phyloP scores from a whole-genome alignment of 2,888 invertebrate species.

The Cosmopolites sordidus region DNA sequence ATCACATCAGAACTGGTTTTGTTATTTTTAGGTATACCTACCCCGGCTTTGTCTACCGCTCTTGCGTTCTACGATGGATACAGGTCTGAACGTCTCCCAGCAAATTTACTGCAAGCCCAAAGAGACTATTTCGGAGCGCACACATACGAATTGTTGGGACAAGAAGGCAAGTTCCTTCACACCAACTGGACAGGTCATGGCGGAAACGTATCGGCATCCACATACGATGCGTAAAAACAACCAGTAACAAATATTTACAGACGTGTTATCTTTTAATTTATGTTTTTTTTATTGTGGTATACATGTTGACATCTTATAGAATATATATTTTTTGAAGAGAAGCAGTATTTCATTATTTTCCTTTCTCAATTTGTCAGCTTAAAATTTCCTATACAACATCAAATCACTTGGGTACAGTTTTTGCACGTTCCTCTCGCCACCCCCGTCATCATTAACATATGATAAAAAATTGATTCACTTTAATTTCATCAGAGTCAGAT shows the following conservation, averaged over 20 bases:
- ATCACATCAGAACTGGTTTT: not conserved
- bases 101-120: constrained; percentile 94
- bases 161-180: constrained; percentile 88
- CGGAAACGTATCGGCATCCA: constrained; percentile 91
- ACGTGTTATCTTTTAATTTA: constrained; percentile 7
- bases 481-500: no score
- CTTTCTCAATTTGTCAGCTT: no score
- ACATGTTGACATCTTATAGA: no score
- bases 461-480: no score
- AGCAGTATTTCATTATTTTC: no score
- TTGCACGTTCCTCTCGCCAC: no score
- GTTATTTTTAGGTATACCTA: constrained; percentile 76
- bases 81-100: constrained; percentile 79
- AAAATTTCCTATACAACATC: no score
- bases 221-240: constrained; percentile 67
- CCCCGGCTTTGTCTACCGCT: constrained; percentile 89
- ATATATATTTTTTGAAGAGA: no score
- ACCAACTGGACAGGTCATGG: constrained; percentile 99
- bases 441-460: no score
- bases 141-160: constrained; percentile 84
- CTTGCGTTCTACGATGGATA: constrained; percentile 98
- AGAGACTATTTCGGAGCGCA: constrained; percentile 99
- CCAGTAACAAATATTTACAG: no score
- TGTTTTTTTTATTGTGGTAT: constrained; percentile 10
- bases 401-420: no score